Evolutionary conservation across 2,888 invertebrate species (phyloP), one percentile per base, ranked within the genome.

Genomic region (Parnassius smintheus): DNA sequence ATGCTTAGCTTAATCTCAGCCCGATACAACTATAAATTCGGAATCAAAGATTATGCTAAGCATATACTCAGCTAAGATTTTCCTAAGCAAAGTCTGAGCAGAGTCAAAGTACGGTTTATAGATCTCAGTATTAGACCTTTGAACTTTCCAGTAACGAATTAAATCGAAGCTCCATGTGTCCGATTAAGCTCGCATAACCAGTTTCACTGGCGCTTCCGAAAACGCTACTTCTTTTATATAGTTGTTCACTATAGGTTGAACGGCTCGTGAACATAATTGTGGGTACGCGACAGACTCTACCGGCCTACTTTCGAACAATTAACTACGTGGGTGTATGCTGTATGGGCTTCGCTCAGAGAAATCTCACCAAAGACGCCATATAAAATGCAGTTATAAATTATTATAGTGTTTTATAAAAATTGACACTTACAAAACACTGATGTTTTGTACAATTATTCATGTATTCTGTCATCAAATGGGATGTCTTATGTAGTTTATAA

Each of bases 221-320:
- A 62, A 44, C 49, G 61, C 56, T 53, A 52, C 46, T 46, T n/a
- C 46, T 46, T n/a, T 46, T 46, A 46, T 46, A n/a, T n/a, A n/a
- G 46, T 11, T 46, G 46, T n/a, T 46, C 2, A n/a, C 46, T 9
- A 18, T 52, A 60, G 53, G 59, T 60, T 55, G 44, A 61, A 44
- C 45, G 50, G 12, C 10, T 44, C 42, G 61, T 55, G 50, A 44
- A 55, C 25, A 9, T n/a, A 13, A 49, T 49, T 13, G 12, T 49
- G 13, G 49, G 49, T 49, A 13, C 49, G 49, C 48, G 41, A 66
- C 65, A 56, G 68, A 65, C 62, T 68, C 70, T 44, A 59, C 53
- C 56, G 77, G 62, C 78, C 77, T 71, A 81, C 82, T 84, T 85
- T 81, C 80, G 64, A 75, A 69, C 76, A 81, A 81, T 81, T 80